phyloP scores from a whole-genome alignment of 2,113 vertebrate genomes.

The Nansenia antarctica region DNA sequence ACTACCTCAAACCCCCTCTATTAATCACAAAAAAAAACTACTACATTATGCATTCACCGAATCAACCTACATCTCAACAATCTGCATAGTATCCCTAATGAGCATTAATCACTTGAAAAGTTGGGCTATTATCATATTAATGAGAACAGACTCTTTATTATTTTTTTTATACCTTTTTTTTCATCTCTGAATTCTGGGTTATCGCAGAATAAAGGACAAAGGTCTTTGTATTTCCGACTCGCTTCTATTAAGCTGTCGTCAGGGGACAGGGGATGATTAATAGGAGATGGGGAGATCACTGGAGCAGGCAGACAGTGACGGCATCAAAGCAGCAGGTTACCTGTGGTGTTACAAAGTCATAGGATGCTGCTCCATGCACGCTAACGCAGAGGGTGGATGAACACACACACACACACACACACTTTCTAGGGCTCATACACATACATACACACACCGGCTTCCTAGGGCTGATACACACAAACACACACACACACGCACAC shows the following conservation, averaged over 20 bases:
- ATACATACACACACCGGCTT: not conserved
- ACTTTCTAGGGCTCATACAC: too few species aligned
- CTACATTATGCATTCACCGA: constrained; percentile 40
- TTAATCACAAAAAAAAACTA: not conserved
- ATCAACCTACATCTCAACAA: constrained; percentile 18
- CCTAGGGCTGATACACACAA: too few species aligned
- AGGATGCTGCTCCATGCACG: too few species aligned
- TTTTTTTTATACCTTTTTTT: not conserved
- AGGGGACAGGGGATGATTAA: constrained; percentile 7
- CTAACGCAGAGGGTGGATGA: too few species aligned
- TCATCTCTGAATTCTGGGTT: not conserved
- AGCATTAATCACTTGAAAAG: constrained; percentile 39
- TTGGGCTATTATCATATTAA: constrained; percentile 46
- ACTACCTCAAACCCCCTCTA: not conserved
- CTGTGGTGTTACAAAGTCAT: not conserved
- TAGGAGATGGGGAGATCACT: constrained; percentile 14
- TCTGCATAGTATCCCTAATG: constrained; percentile 33
- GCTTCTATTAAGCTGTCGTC: not conserved
- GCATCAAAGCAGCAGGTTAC: constrained; percentile 8
- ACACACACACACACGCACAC: too few species aligned
- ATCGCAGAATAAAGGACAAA: not conserved
- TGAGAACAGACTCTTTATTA: constrained; percentile 11
- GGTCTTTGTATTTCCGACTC: not conserved
- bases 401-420: too few species aligned
- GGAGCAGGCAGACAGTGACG: not conserved